These are phyloP conservation scores for Drosophila serrata DNA, from an alignment of 1,140 invertebrate genomes.

Conservation along the genomic window DNA sequence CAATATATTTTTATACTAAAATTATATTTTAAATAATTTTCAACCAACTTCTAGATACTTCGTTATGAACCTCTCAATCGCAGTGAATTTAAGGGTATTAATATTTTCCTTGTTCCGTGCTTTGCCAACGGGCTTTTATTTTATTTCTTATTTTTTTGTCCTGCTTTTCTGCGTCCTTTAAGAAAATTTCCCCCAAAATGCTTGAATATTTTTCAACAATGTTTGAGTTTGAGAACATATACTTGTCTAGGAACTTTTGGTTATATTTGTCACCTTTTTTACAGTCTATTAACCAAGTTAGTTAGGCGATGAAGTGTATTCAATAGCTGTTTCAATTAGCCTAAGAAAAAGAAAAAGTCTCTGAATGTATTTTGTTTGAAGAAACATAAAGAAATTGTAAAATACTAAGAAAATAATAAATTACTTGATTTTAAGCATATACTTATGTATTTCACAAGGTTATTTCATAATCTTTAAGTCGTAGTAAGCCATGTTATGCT, in stretches of 20 bases:
- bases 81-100: conserved; percentile 3
- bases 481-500: background rate
- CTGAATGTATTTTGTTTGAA: no score
- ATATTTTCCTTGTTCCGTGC: conserved; percentile 9
- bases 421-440: background rate
- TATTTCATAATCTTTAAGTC: background rate
- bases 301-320: background rate
- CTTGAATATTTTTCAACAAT: conserved; percentile 1
- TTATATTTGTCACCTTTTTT: background rate
- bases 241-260: background rate
- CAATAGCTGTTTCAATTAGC: background rate
- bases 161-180: background rate
- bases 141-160: background rate
- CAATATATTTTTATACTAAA: background rate
- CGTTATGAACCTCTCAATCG: background rate
- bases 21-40: background rate
- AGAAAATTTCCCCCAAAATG: background rate
- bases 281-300: background rate
- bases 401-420: background rate
- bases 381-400: no score
- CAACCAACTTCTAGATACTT: background rate
- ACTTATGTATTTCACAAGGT: background rate
- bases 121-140: conserved; percentile 12
- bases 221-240: background rate
- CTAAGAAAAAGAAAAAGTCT: background rate